Percentiles rank a stretch among this genome's conserved stretches.
These are phyloP conservation scores for Psilopogon haemacephalus DNA, from an alignment of 2,113 vertebrate genomes.

Conservation along the genomic window DNA sequence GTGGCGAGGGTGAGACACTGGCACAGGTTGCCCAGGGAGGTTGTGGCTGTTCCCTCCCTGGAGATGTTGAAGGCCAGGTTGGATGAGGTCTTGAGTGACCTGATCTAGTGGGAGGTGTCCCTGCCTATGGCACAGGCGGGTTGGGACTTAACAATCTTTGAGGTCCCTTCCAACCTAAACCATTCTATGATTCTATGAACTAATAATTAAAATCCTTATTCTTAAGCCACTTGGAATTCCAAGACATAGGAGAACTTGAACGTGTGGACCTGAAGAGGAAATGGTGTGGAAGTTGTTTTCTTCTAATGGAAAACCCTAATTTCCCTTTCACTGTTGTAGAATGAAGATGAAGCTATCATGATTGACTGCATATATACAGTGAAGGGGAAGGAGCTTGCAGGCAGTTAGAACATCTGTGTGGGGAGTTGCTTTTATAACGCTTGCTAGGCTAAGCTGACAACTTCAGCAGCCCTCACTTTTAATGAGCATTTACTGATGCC, in stretches of 20 bases:
- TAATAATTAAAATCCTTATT: neutral
- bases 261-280: neutral
- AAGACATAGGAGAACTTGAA: neutral
- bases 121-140: too few relatives aligned
- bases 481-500: neutral
- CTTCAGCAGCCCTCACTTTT: neutral
- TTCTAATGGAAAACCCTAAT: neutral
- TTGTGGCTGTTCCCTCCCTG: too few relatives aligned
- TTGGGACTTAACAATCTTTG: too few relatives aligned
- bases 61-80: too few relatives aligned
- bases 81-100: too few relatives aligned
- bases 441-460: neutral
- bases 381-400: neutral
- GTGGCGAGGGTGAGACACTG: too few relatives aligned
- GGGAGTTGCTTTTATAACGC: neutral
- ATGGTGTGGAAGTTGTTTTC: neutral
- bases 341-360: neutral
- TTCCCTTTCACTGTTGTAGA: neutral
- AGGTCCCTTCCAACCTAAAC: too few relatives aligned
- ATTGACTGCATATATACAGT: neutral
- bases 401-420: neutral
- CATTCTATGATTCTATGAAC: too few relatives aligned
- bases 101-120: too few relatives aligned
- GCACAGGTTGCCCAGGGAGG: too few relatives aligned
- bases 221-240: neutral